Conservation (phyloP, 2,113 vertebrate species). For the Gobiocypris rarus region DNA sequence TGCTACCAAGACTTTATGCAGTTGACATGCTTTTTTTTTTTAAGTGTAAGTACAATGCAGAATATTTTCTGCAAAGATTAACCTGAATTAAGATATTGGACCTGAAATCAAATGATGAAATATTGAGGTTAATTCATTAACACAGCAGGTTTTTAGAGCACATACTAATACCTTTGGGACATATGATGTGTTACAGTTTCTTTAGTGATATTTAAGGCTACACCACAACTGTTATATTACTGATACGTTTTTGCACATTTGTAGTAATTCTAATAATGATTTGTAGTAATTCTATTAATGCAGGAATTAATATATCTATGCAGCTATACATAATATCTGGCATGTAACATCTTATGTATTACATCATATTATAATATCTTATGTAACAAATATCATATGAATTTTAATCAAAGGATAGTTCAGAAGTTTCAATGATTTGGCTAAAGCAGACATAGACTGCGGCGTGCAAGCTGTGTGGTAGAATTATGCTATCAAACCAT, state of each 20-base stretch:
- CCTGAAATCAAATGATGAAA: background rate
- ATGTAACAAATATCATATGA: background rate
- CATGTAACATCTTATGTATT: no score
- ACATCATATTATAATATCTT: no score
- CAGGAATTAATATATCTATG: no score
- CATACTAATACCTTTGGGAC: background rate
- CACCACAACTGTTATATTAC: background rate
- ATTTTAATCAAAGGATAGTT: background rate
- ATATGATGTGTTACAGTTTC: background rate
- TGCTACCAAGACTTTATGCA: no score
- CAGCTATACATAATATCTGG: no score
- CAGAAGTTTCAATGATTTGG: background rate
- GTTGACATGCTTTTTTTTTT: background rate
- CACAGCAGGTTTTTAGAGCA: slow-evolving; percentile 15
- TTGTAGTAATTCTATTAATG: no score
- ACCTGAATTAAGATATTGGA: background rate
- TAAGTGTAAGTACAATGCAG: background rate
- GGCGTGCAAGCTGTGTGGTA: background rate
- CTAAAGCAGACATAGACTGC: background rate
- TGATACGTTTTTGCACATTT: background rate
- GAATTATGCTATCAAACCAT: background rate
- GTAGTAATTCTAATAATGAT: no score
- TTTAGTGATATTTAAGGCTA: background rate
- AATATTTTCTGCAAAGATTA: background rate
- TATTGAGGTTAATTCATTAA: slow-evolving; percentile 6